Conservation (phyloP, 2,888 invertebrate genomes). For the Gisinianus flammeolus region DNA sequence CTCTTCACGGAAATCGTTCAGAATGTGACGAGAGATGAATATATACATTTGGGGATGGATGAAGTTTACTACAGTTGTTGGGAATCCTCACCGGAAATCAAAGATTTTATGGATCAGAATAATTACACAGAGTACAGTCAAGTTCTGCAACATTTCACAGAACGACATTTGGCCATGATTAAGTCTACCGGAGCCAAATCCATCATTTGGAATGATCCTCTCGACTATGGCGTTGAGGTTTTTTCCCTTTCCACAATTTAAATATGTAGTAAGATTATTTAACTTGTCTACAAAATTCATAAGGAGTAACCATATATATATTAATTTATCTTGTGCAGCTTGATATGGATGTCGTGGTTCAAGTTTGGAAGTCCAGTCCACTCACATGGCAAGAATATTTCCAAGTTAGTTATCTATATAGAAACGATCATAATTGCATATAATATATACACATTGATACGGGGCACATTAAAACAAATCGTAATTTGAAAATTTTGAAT, state of each 20-base stretch:
- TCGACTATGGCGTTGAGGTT: slow-evolving; percentile 71
- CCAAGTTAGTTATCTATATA: slow-evolving; percentile 47
- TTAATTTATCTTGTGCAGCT: slow-evolving; percentile 32
- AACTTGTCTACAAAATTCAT: too few relatives aligned
- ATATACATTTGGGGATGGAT: slow-evolving; percentile 89
- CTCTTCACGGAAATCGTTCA: slow-evolving; percentile 73
- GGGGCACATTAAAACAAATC: background rate
- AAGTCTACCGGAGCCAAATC: slow-evolving; percentile 64
- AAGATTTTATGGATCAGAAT: slow-evolving; percentile 68
- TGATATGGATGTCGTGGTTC: slow-evolving; percentile 71
- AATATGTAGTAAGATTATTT: too few relatives aligned
- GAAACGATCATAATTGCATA: background rate
- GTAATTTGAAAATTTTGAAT: background rate
- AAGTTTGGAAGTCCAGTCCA: slow-evolving; percentile 74
- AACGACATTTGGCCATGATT: slow-evolving; percentile 67
- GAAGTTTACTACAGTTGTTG: slow-evolving; percentile 65
- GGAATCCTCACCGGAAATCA: slow-evolving; percentile 65
- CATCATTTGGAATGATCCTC: slow-evolving; percentile 88
- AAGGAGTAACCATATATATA: too few relatives aligned
- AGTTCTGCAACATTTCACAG: slow-evolving; percentile 71
- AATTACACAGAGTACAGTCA: slow-evolving; percentile 67
- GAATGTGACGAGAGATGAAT: slow-evolving; percentile 76
- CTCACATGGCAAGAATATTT: slow-evolving; percentile 44
- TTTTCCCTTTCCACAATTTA: background rate
- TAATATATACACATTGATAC: background rate